These are phyloP conservation scores for Parazoanthus darwini DNA, from an alignment of 92 coral and sea anemone species.

Conservation along the genomic window DNA sequence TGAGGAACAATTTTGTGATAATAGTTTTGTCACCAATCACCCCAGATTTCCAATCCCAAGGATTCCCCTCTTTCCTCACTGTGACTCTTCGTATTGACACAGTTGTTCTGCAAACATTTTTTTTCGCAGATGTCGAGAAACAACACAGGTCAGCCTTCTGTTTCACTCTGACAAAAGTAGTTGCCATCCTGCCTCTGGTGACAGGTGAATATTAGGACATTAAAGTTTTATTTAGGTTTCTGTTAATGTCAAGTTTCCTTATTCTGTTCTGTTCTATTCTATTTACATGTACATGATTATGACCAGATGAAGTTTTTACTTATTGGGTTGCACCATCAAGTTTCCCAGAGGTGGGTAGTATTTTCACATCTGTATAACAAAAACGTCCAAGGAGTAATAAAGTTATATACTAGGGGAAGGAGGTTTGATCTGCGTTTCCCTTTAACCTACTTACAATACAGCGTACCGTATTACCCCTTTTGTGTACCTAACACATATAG, in stretches of 20 bases:
- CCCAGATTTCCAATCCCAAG: neutral
- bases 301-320: constrained; percentile 71
- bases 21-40: too few species aligned
- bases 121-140: constrained; percentile 15
- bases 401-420: too few species aligned
- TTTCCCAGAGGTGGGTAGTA: constrained; percentile 68
- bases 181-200: constrained; percentile 40
- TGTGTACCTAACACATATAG: too few species aligned
- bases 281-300: neutral
- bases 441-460: too few species aligned
- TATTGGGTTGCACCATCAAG: constrained; percentile 75
- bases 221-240: neutral
- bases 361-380: neutral
- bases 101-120: neutral
- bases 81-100: too few species aligned
- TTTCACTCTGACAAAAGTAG: constrained; percentile 43
- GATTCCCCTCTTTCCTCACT: neutral
- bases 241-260: neutral
- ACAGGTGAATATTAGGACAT: constrained; percentile 43
- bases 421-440: too few species aligned
- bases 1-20: too few species aligned
- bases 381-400: too few species aligned
- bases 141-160: constrained; percentile 41
- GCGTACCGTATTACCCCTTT: too few species aligned
- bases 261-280: neutral